Percentiles rank a stretch among this genome's conserved stretches.
These are phyloP conservation scores for Virgularia gustaviana DNA, from an alignment of 92 coral and sea anemone genomes.

Conservation along the genomic window DNA sequence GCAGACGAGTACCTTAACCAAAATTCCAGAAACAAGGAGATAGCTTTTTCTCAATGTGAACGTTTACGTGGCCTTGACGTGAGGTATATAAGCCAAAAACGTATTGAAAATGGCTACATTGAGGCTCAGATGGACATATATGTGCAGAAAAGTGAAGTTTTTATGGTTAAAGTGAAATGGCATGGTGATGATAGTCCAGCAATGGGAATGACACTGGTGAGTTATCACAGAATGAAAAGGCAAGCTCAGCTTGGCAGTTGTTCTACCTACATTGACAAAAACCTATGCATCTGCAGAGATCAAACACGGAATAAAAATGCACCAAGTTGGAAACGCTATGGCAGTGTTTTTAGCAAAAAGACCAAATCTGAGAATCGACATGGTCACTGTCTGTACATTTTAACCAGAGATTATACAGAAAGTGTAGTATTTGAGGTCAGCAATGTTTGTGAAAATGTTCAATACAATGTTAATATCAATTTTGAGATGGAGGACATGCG, in stretches of 20 bases:
- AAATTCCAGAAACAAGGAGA: neutral
- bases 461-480: conserved; percentile 45
- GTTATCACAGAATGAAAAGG: conserved; percentile 36
- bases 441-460: conserved; percentile 52
- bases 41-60: conserved; percentile 46
- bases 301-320: neutral
- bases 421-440: conserved; percentile 61
- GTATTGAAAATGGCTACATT: conserved; percentile 31
- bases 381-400: conserved; percentile 55
- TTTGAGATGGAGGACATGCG: conserved; percentile 56
- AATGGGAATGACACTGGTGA: conserved; percentile 47
- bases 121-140: conserved; percentile 45
- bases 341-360: conserved; percentile 29
- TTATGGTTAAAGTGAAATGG: conserved; percentile 55
- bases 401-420: conserved; percentile 44
- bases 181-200: conserved; percentile 36
- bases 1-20: conserved; percentile 50
- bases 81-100: conserved; percentile 49
- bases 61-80: conserved; percentile 48
- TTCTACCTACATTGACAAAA: conserved; percentile 59
- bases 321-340: conserved; percentile 32
- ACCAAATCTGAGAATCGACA: conserved; percentile 60
- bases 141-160: conserved; percentile 58
- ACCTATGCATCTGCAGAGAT: conserved; percentile 63
- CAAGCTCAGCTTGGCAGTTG: conserved; percentile 53